Evolutionary conservation across 1,140 invertebrate genomes (phyloP).

Genomic region (Pseudomyrmex gracilis): DNA sequence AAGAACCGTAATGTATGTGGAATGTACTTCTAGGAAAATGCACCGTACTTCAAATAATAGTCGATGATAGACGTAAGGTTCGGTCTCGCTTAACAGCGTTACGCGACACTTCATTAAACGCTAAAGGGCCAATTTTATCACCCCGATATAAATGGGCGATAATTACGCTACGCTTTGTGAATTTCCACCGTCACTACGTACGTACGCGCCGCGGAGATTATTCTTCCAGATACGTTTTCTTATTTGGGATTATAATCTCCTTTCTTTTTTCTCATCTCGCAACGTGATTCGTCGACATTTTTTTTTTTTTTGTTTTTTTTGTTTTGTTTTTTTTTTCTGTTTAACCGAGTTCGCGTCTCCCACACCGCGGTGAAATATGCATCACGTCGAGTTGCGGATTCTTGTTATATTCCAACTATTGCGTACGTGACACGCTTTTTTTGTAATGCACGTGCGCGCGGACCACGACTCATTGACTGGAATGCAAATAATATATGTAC

Average conservation of each 20-base stretch:
- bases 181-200: slow-evolving; percentile 17
- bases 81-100: slow-evolving; percentile 45
- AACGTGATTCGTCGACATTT: neutral
- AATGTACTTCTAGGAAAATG: slow-evolving; percentile 44
- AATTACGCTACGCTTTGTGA: slow-evolving; percentile 48
- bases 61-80: slow-evolving; percentile 37
- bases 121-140: slow-evolving; percentile 49
- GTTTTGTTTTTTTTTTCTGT: neutral
- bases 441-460: neutral
- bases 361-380: slow-evolving; percentile 27
- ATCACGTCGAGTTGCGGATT: slow-evolving; percentile 1
- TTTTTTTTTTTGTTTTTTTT: neutral
- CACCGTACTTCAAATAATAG: slow-evolving; percentile 35
- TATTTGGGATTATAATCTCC: slow-evolving; percentile 37
- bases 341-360: slow-evolving; percentile 1
- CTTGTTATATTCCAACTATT: neutral
- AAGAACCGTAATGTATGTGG: slow-evolving; percentile 45
- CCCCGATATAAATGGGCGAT: slow-evolving; percentile 41
- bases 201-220: neutral
- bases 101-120: slow-evolving; percentile 49
- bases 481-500: slow-evolving; percentile 37
- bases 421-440: neutral
- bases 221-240: slow-evolving; percentile 34
- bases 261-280: neutral
- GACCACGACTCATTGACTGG: slow-evolving; percentile 13